These are phyloP conservation scores for Agrochola lychnidis DNA, from an alignment of 2,888 invertebrate genomes.

Conservation along the genomic window DNA sequence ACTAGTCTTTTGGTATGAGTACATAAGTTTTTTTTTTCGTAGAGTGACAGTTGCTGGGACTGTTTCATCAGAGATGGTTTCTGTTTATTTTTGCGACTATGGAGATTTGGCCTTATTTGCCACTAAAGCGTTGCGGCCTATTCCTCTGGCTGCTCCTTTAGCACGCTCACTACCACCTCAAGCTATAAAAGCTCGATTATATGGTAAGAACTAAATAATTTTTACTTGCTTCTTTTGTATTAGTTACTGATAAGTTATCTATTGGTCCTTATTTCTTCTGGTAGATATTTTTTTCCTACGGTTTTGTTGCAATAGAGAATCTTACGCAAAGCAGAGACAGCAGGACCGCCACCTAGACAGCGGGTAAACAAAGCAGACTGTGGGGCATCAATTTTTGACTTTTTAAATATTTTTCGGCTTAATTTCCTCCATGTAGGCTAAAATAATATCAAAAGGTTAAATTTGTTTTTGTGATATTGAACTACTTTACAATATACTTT, in stretches of 20 bases:
- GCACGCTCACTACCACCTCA: slow-evolving; percentile 86
- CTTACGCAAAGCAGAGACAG: neutral
- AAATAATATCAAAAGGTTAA: neutral
- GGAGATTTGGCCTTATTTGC: slow-evolving; percentile 90
- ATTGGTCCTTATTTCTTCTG: neutral
- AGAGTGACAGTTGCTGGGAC: slow-evolving; percentile 88
- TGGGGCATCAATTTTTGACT: neutral
- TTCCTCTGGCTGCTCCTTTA: slow-evolving; percentile 80
- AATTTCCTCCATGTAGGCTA: neutral
- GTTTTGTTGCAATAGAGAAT: neutral
- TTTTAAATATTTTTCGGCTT: neutral
- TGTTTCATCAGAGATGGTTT: slow-evolving; percentile 87
- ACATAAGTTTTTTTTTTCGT: slow-evolving; percentile 26
- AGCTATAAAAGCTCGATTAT: slow-evolving; percentile 87
- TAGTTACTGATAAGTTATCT: neutral
- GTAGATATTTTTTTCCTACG: neutral
- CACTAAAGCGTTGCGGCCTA: slow-evolving; percentile 78
- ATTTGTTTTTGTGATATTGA: neutral
- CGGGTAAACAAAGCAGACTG: neutral
- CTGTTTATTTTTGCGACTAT: slow-evolving; percentile 92
- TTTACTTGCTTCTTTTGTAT: neutral
- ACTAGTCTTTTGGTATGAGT: neutral
- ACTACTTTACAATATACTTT: too few relatives aligned
- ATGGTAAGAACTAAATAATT: slow-evolving; percentile 76
- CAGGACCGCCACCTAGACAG: neutral